A percentile compares a stretch with the other conserved stretches of the same genome.
Evolutionary conservation across 2,797 vertebrate species (phyloP).

Genomic region (Scolopax bukidnonensis): DNA sequence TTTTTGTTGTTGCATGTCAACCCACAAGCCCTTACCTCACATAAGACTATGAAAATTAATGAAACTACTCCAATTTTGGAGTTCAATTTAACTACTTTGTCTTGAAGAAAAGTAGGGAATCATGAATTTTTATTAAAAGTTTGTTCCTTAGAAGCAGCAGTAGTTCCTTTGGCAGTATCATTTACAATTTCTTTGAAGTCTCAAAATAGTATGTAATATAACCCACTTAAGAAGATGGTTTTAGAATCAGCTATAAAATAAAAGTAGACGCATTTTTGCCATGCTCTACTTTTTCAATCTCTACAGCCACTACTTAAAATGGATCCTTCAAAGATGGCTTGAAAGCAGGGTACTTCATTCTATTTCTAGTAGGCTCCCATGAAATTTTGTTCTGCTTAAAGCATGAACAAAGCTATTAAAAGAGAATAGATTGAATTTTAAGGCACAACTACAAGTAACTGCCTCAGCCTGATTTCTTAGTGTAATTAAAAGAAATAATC

Average conservation of each 20-base stretch:
- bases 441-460: background rate
- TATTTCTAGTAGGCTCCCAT: background rate
- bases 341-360: background rate
- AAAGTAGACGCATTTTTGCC: background rate
- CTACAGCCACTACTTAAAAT: background rate
- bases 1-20: background rate
- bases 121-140: background rate
- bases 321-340: background rate
- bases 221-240: background rate
- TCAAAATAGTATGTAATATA: background rate
- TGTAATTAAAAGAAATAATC: background rate
- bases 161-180: background rate
- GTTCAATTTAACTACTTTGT: background rate
- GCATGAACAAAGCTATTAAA: background rate
- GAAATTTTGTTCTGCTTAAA: background rate
- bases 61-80: background rate
- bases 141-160: background rate
- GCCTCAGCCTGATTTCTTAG: background rate
- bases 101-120: background rate
- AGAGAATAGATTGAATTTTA: background rate
- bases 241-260: conserved; percentile 14
- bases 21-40: background rate
- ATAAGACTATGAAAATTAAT: background rate
- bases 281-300: background rate
- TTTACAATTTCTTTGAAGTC: background rate